phyloP scores from a whole-genome alignment of 2,113 vertebrate genomes.

The Seriola rivoliana region DNA sequence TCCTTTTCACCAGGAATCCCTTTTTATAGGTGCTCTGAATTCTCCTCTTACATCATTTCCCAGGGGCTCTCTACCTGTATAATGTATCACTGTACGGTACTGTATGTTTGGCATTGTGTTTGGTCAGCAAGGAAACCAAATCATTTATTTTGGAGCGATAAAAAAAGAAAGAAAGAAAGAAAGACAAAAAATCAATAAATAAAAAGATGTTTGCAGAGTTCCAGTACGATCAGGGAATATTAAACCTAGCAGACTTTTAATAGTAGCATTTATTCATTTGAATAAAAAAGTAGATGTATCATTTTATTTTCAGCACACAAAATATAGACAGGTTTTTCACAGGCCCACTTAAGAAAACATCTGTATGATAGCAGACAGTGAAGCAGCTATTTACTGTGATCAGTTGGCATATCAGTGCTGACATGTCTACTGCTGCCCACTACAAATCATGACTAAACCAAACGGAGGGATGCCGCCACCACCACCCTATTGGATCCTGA shows the following conservation, averaged over 20 bases:
- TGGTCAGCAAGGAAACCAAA: slow-evolving; percentile 10
- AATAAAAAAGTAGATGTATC: not conserved
- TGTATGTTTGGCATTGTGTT: slow-evolving; percentile 28
- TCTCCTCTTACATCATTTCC: slow-evolving; percentile 38
- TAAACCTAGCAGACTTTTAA: not conserved
- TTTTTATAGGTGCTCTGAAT: slow-evolving; percentile 55
- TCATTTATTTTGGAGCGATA: slow-evolving; percentile 13
- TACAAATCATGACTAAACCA: slow-evolving; percentile 36
- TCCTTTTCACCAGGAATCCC: slow-evolving; percentile 60
- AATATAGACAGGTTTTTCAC: not conserved
- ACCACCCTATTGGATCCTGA: not conserved
- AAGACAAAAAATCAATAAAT: not conserved
- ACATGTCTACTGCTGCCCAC: not conserved
- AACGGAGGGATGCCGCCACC: slow-evolving; percentile 9
- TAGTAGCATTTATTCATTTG: not conserved
- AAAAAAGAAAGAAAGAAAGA: not conserved
- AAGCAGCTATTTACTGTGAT: slow-evolving; percentile 8
- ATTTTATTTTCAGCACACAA: not conserved
- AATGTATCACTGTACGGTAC: slow-evolving; percentile 22
- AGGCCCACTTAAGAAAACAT: not conserved
- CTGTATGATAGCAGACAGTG: not conserved
- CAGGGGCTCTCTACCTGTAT: slow-evolving; percentile 25
- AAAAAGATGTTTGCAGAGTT: not conserved
- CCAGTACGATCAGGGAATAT: not conserved
- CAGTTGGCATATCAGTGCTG: not conserved